A percentile compares a stretch with the other conserved stretches of the same genome.
Conservation (phyloP, 2,797 vertebrate species). For the Allobates femoralis region DNA sequence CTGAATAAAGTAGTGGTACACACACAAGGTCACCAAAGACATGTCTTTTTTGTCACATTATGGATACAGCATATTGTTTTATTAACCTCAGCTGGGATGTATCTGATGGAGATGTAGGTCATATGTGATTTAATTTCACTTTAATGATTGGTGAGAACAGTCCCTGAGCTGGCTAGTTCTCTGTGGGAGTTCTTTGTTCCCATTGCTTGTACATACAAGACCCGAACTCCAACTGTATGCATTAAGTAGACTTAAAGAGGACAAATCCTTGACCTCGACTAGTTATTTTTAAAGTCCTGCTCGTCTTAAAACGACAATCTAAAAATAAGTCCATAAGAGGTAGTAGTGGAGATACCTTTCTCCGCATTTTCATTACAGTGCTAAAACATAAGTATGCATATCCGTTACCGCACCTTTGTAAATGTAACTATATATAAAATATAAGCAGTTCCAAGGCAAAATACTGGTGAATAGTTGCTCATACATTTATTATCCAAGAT, state of each 20-base stretch:
- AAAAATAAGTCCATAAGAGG: background rate
- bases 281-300: background rate
- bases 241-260: slow-evolving; percentile 10
- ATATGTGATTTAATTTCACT: slow-evolving; percentile 32
- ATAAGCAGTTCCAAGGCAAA: too few species aligned
- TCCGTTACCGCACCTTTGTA: too few species aligned
- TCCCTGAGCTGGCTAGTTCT: background rate
- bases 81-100: slow-evolving; percentile 6
- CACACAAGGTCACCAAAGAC: slow-evolving; percentile 23
- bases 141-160: slow-evolving; percentile 3
- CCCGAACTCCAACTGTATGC: background rate
- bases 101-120: background rate
- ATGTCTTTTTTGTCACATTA: slow-evolving; percentile 1
- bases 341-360: background rate
- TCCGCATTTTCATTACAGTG: background rate
- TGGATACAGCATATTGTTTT: slow-evolving; percentile 18
- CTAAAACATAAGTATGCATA: too few species aligned
- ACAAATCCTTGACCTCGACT: background rate
- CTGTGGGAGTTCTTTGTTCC: background rate
- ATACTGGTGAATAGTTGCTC: too few species aligned
- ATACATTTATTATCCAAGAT: too few species aligned
- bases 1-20: slow-evolving; percentile 9
- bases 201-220: background rate
- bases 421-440: too few species aligned
- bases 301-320: background rate